These are phyloP conservation scores for Boulengeromyrus knoepffleri DNA, from an alignment of 2,113 vertebrate species.

Conservation along the genomic window DNA sequence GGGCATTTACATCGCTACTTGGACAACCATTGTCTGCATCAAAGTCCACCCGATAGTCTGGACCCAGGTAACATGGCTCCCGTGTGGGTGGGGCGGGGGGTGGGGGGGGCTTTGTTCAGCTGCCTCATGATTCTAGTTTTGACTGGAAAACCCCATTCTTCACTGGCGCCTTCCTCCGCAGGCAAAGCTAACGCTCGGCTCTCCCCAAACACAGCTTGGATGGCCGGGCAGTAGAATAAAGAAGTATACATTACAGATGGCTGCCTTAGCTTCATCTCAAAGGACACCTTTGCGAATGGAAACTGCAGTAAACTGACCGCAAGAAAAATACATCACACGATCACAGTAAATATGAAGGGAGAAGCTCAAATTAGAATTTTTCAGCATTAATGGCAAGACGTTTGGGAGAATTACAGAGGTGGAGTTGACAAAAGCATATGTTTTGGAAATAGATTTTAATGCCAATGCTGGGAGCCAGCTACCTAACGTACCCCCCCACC, in stretches of 20 bases:
- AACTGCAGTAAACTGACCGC: conserved; percentile 38
- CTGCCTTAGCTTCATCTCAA: conserved; percentile 40
- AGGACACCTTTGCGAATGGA: conserved; percentile 52
- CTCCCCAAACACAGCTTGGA: conserved; percentile 25
- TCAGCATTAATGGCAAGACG: conserved; percentile 17
- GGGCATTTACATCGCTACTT: neutral
- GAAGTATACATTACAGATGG: conserved; percentile 46
- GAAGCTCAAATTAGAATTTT: conserved; percentile 16
- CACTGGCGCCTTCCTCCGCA: conserved; percentile 42
- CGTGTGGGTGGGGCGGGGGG: neutral
- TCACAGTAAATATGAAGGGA: conserved; percentile 31
- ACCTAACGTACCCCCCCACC: neutral
- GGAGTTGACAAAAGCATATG: conserved; percentile 19
- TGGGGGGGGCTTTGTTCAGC: conserved; percentile 20
- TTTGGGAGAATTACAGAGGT: conserved; percentile 16
- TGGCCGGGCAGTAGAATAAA: conserved; percentile 44
- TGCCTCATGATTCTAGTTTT: conserved; percentile 26
- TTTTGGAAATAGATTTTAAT: conserved; percentile 22
- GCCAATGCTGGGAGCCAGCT: conserved; percentile 17
- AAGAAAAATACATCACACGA: conserved; percentile 42
- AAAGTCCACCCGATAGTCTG: neutral
- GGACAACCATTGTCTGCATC: neutral
- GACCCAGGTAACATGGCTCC: neutral
- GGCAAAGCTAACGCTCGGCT: conserved; percentile 37
- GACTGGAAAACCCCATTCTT: conserved; percentile 40